Evolutionary conservation across 2,113 vertebrate species (phyloP), one percentile per base, ranked within the genome.

Genomic region (Phalacrocorax aristotelis): DNA sequence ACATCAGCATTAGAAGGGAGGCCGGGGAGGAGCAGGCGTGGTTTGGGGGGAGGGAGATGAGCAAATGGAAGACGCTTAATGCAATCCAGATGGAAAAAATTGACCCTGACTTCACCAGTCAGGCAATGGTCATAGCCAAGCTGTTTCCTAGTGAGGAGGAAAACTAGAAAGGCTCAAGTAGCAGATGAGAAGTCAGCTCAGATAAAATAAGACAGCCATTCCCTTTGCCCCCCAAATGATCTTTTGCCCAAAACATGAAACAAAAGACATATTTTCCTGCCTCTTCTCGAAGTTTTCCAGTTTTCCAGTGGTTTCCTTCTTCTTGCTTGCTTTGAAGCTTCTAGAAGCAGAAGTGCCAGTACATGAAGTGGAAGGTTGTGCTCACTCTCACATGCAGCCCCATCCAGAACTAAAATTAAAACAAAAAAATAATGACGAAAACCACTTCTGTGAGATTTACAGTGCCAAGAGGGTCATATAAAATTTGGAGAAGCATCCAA

Each of bases 71-170:
- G 95, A 96, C 0, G 58, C 58, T 92, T 97, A 97, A 97, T 97
- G 79, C 89, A 96, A 76, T 93, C 95, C 96, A 97, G 97, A 96
- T 96, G 97, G 94, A 93, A 97, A 96, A 88, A 97, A 95, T 94
- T 96, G 97, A 97, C 97, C 96, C 97, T 96, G 95, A 97, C 93
- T 97, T 97, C 91, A 95, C 21, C 84, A 97, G 94, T 96, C 96
- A 97, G 91, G 93, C 93, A 60, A 77, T 90, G 96, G 84, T 89
- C 79, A 83, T 15, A 88, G 94, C 93, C 84, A 94, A 95, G 91
- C 91, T 97, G 94, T 93, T 94, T 96, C 94, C 91, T 83, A 94
- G 94, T 75, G 95, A 96, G 89, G 94, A 94, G 74, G 58, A 95
- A 95, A 94, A 78, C 51, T 92, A 88, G 79, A 80, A 78, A 83